Evolutionary conservation across 2,888 invertebrate species (phyloP).

Genomic region (Sisyra nigra): DNA sequence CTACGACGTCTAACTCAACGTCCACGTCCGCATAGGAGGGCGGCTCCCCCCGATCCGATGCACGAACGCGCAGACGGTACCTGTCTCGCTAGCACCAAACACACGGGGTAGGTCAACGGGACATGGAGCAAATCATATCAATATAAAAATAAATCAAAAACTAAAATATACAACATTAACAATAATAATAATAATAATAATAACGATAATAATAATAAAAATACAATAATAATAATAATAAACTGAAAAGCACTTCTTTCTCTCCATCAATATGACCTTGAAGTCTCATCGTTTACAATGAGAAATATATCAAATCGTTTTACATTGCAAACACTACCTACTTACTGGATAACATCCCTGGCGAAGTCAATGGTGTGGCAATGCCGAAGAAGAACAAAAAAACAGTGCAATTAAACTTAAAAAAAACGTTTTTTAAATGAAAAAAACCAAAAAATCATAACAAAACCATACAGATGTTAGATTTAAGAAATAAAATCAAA

Average conservation of each 20-base stretch:
- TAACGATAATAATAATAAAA: slow-evolving; percentile 29
- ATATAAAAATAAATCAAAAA: slow-evolving; percentile 7
- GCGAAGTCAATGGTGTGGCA: slow-evolving; percentile 20
- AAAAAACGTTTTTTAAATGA: slow-evolving; percentile 33
- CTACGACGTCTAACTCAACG: slow-evolving; percentile 96
- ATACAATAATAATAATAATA: slow-evolving; percentile 8
- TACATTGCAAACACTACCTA: slow-evolving; percentile 25
- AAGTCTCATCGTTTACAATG: neutral
- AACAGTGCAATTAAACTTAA: slow-evolving; percentile 50
- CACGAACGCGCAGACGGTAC: slow-evolving; percentile 91
- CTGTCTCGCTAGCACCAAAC: slow-evolving; percentile 78
- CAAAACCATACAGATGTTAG: slow-evolving; percentile 11
- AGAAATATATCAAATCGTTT: neutral
- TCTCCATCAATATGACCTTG: neutral
- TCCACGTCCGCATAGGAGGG: slow-evolving; percentile 90
- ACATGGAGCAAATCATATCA: slow-evolving; percentile 35
- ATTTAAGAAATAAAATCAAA: slow-evolving; percentile 11
- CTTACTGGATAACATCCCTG: slow-evolving; percentile 65
- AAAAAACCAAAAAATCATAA: slow-evolving; percentile 13
- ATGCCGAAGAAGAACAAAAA: slow-evolving; percentile 41
- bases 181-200: slow-evolving; percentile 26
- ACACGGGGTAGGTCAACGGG: slow-evolving; percentile 54
- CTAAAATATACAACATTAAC: slow-evolving; percentile 21
- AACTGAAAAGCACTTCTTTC: slow-evolving; percentile 4
- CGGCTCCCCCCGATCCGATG: slow-evolving; percentile 87